These are phyloP conservation scores for Drosophila emarginata DNA, from an alignment of 2,888 invertebrate genomes.

Conservation along the genomic window DNA sequence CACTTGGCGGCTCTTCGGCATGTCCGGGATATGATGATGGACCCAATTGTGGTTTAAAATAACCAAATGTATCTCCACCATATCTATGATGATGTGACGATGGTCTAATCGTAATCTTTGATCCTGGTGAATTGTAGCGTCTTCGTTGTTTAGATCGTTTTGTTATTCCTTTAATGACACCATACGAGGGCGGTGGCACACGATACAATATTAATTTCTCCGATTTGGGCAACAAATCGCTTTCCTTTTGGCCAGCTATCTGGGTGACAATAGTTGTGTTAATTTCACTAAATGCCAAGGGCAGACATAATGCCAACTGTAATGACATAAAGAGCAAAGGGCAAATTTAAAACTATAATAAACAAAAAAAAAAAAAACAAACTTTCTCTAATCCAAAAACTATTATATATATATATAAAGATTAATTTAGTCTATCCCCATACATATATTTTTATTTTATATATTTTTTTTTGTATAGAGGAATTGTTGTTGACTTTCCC, in stretches of 20 bases:
- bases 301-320: conserved; percentile 33
- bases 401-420: background rate
- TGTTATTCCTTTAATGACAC: conserved; percentile 41
- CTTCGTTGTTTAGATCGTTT: conserved; percentile 70
- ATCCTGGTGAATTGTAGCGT: conserved; percentile 60
- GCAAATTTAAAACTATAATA: background rate
- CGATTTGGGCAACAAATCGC: conserved; percentile 57
- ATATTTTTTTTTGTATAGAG: background rate
- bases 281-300: conserved; percentile 25
- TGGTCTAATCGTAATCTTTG: conserved; percentile 74
- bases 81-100: conserved; percentile 37
- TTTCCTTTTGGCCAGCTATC: background rate
- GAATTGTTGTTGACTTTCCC: no score
- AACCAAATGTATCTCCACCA: conserved; percentile 25
- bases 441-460: background rate
- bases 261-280: conserved; percentile 24
- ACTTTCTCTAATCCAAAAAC: conserved; percentile 23
- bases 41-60: conserved; percentile 55
- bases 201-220: conserved; percentile 74
- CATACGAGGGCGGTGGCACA: conserved; percentile 74
- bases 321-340: conserved; percentile 5
- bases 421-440: background rate
- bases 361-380: background rate
- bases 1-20: conserved; percentile 59
- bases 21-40: conserved; percentile 31